These are phyloP conservation scores for Zenarchopterus dispar DNA, from an alignment of 2,797 vertebrate species.

Conservation along the genomic window DNA sequence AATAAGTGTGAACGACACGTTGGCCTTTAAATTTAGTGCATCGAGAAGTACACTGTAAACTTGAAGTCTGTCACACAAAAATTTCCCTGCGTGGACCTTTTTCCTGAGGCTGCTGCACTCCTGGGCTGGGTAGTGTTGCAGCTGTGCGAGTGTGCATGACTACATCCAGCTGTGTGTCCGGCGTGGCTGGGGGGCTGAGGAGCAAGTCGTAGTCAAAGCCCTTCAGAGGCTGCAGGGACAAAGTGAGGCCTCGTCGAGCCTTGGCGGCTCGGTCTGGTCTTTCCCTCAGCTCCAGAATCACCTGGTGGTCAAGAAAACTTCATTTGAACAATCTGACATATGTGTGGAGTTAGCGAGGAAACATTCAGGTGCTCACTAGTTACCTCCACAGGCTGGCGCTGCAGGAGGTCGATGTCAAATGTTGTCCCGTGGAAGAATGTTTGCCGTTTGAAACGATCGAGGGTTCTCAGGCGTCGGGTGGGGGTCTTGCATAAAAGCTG, in stretches of 20 bases:
- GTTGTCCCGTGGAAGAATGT: conserved; percentile 88
- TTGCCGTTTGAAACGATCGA: conserved; percentile 89
- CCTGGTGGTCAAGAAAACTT: conserved; percentile 41
- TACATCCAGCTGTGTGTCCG: conserved; percentile 57
- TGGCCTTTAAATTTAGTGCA: conserved; percentile 18
- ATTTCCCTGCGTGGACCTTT: conserved; percentile 66
- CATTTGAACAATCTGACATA: background rate
- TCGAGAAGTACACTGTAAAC: conserved; percentile 22
- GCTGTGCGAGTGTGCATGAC: conserved; percentile 21
- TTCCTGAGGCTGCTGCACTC: conserved; percentile 53
- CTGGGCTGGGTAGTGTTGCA: conserved; percentile 40
- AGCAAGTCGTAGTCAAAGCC: conserved; percentile 88
- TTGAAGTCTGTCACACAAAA: conserved; percentile 72
- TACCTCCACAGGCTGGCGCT: conserved; percentile 85
- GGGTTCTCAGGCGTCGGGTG: conserved; percentile 80
- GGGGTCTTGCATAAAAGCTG: conserved; percentile 91
- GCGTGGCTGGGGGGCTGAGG: conserved; percentile 68
- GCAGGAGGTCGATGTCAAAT: conserved; percentile 88
- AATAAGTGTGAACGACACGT: conserved; percentile 39
- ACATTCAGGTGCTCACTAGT: background rate
- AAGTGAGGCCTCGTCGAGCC: conserved; percentile 74
- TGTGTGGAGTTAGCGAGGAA: background rate
- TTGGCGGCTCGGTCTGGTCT: conserved; percentile 72
- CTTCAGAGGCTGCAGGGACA: conserved; percentile 80
- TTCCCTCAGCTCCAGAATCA: conserved; percentile 79